Evolutionary conservation across 2,113 vertebrate genomes (phyloP).

Genomic region (Amphiprion percula): DNA sequence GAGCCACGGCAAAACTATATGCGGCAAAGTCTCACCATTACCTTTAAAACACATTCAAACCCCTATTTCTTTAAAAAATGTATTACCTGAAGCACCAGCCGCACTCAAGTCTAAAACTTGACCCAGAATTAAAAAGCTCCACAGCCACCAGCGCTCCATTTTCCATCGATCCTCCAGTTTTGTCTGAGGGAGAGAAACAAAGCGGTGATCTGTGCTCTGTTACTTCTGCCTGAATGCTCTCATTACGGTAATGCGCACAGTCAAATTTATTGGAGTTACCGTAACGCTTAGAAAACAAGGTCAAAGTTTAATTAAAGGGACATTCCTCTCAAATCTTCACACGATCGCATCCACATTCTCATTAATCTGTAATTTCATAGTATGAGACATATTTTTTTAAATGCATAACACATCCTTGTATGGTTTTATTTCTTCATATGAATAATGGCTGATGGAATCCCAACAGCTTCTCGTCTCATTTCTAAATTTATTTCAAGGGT

Average conservation of each 20-base stretch:
- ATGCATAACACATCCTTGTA: no score
- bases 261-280: neutral
- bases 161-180: conserved; percentile 43
- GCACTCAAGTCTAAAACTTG: conserved; percentile 36
- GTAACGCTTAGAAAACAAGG: neutral
- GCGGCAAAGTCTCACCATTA: neutral
- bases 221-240: conserved; percentile 59
- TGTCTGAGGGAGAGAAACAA: conserved; percentile 48
- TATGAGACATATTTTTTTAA: no score
- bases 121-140: conserved; percentile 31
- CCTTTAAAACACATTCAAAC: neutral
- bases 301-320: neutral
- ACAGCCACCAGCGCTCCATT: conserved; percentile 71
- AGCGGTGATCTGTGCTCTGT: conserved; percentile 49
- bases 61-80: neutral
- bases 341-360: no score
- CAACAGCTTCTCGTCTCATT: neutral
- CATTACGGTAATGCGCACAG: conserved; percentile 40
- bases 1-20: no score
- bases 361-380: no score
- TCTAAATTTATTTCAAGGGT: conserved; percentile 31
- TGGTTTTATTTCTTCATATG: neutral
- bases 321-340: no score
- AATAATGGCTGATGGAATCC: neutral
- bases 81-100: conserved; percentile 53